Evolutionary conservation across 30 jellyfish, hydroid and myxozoan genomes (phyloP).

Genomic region (Cassiopea xamachana): DNA sequence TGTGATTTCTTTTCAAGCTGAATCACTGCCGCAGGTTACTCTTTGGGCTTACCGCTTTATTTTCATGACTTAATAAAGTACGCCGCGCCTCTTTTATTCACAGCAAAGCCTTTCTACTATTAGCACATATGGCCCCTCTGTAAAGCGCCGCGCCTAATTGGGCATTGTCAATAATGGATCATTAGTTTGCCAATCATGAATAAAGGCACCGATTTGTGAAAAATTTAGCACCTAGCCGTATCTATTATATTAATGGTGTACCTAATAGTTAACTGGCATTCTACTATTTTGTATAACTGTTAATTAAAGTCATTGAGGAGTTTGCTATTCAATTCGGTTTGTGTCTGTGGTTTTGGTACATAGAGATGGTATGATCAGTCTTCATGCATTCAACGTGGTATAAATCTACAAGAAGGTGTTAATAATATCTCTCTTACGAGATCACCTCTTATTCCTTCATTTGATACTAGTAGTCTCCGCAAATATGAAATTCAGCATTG

Average conservation of each 20-base stretch:
- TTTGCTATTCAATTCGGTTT: slow-evolving; percentile 10
- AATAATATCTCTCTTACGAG: neutral
- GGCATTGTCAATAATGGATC: slow-evolving; percentile 6
- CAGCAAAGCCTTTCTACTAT: slow-evolving; percentile 36
- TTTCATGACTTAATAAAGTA: neutral
- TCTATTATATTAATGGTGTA: neutral
- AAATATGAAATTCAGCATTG: slow-evolving; percentile 71
- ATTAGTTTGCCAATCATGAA: slow-evolving; percentile 14
- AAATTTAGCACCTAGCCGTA: slow-evolving; percentile 11
- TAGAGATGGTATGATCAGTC: neutral
- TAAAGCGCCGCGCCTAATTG: neutral
- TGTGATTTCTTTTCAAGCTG: slow-evolving; percentile 29
- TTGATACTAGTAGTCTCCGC: neutral
- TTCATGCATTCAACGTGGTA: neutral
- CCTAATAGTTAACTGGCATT: slow-evolving; percentile 1
- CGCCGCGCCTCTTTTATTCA: slow-evolving; percentile 18
- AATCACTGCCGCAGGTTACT: slow-evolving; percentile 22
- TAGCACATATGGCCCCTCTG: slow-evolving; percentile 58
- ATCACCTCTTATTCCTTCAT: neutral
- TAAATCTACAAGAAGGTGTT: neutral
- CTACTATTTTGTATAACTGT: slow-evolving; percentile 8
- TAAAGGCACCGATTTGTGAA: slow-evolving; percentile 51
- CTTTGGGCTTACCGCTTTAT: neutral
- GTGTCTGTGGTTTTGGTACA: slow-evolving; percentile 19
- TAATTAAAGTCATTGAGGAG: slow-evolving; percentile 13